Evolutionary conservation across 2,888 invertebrate genomes (phyloP), one percentile per base, ranked within the genome.

Genomic region (Rhyacophila evoluta): DNA sequence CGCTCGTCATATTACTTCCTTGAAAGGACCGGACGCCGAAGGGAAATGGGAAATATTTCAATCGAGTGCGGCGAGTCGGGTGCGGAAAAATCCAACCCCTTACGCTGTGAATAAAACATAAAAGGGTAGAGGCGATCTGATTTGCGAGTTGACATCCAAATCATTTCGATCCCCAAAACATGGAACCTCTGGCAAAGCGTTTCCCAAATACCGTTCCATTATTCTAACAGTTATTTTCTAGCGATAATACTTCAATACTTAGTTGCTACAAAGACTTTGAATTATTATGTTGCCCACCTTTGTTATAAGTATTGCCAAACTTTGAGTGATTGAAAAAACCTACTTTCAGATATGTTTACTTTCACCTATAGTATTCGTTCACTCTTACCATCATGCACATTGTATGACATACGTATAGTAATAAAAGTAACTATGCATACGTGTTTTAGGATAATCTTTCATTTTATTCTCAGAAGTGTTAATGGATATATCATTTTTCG

Each of bases 11-110:
- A 69, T 69, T 69, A 33, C 69, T 69, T 69, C 69, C 69, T 15
- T 28, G 33, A 69, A 69, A 29, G 29, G n/a, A 29, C 69, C 29
- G 69, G 69, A 29, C 28, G 29, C 15, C 8, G 6, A 29, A 33
- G 69, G 68, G 68, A 69, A 69, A 69, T 69, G 68, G 33, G 28
- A 29, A 69, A 29, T 69, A 29, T 69, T 69, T 69, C 33, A 28
- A 55, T 55, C 55, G 55, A 25, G 55, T 6, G 55, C 55, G 55
- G 55, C 55, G 25, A 10, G 25, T 55, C 25, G 55, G 10, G 55
- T 55, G 55, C 55, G 25, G 55, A 55, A 55, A 55, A 55, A 55
- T 55, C 19, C 55, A 55, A 8, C 55, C 55, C 39, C 55, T 55
- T 55, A 55, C 55, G 55, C 25, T 55, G 55, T 55, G 55, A 55